These are phyloP conservation scores for Rhopilema esculentum DNA, from an alignment of 30 jellyfish, hydroid and myxozoan genomes.

Conservation along the genomic window DNA sequence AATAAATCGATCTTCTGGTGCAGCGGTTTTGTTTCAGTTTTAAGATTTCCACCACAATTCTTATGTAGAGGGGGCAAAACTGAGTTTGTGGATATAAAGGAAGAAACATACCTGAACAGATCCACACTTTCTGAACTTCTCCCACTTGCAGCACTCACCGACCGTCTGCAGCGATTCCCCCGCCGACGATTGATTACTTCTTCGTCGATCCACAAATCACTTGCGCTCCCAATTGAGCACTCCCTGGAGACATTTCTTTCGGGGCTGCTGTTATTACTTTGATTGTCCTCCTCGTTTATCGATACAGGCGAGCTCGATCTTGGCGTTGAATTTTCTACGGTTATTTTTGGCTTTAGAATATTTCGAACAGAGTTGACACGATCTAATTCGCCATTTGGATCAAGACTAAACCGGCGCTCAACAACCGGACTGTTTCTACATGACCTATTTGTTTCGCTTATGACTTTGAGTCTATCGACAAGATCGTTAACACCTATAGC, in stretches of 20 bases:
- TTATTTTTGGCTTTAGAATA: slow-evolving; percentile 40
- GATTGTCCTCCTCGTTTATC: neutral
- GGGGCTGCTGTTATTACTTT: neutral
- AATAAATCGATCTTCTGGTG: too few species aligned
- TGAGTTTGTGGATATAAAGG: neutral
- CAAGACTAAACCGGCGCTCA: slow-evolving; percentile 34
- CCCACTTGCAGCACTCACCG: slow-evolving; percentile 54
- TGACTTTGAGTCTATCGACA: slow-evolving; percentile 45
- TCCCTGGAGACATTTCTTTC: slow-evolving; percentile 45
- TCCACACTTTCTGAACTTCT: slow-evolving; percentile 53
- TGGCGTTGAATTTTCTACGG: slow-evolving; percentile 59
- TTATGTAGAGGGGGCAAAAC: too few species aligned
- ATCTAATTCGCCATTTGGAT: slow-evolving; percentile 2
- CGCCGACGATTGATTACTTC: slow-evolving; percentile 25
- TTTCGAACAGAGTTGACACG: slow-evolving; percentile 25
- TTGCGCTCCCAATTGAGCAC: slow-evolving; percentile 74
- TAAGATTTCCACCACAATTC: too few species aligned
- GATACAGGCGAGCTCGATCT: slow-evolving; percentile 17
- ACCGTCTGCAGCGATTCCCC: slow-evolving; percentile 34
- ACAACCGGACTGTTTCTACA: slow-evolving; percentile 50
- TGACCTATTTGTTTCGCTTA: slow-evolving; percentile 57
- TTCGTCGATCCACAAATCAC: slow-evolving; percentile 73
- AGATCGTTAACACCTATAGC: slow-evolving; percentile 37
- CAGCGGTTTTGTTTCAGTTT: too few species aligned
- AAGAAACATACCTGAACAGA: slow-evolving; percentile 8